phyloP scores from a whole-genome alignment of 1,140 invertebrate genomes.

The Lethrus apterus region DNA sequence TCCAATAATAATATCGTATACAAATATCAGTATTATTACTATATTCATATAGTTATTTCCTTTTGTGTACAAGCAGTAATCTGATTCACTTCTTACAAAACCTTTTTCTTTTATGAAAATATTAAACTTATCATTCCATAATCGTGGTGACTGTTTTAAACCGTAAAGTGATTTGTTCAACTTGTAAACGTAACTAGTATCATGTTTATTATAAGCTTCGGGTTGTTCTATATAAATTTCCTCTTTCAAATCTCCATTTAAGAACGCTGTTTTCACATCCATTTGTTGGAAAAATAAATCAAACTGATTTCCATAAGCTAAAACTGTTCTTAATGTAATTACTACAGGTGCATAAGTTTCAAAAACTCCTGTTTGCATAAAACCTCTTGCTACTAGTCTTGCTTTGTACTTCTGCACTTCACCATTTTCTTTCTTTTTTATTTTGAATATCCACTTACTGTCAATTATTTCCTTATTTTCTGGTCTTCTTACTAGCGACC shows the following conservation, averaged over 20 bases:
- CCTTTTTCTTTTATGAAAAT: neutral
- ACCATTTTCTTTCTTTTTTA: constrained; percentile 3
- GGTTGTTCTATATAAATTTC: constrained; percentile 38
- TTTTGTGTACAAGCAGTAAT: constrained; percentile 36
- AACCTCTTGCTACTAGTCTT: constrained; percentile 17
- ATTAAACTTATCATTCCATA: constrained; percentile 28
- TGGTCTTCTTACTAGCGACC: constrained; percentile 5
- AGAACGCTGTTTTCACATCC: constrained; percentile 41
- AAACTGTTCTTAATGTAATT: constrained; percentile 20
- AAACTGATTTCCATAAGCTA: constrained; percentile 15
- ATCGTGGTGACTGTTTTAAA: constrained; percentile 21
- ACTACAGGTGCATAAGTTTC: constrained; percentile 22
- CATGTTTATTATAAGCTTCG: constrained; percentile 23
- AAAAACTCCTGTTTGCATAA: constrained; percentile 15
- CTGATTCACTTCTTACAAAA: neutral
- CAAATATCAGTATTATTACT: constrained; percentile 16
- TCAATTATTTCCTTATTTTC: constrained; percentile 3
- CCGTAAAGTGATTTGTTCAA: constrained; percentile 25
- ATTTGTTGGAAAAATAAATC: constrained; percentile 32
- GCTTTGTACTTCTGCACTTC: constrained; percentile 16
- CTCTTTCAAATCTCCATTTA: constrained; percentile 37
- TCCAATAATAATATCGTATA: constrained; percentile 19
- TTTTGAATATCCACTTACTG: constrained; percentile 10
- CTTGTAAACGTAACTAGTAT: constrained; percentile 20
- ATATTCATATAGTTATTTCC: constrained; percentile 21